Percentiles rank a stretch among this genome's conserved stretches.
Evolutionary conservation across 2,113 vertebrate species (phyloP).

Genomic region (Ammospiza caudacuta): DNA sequence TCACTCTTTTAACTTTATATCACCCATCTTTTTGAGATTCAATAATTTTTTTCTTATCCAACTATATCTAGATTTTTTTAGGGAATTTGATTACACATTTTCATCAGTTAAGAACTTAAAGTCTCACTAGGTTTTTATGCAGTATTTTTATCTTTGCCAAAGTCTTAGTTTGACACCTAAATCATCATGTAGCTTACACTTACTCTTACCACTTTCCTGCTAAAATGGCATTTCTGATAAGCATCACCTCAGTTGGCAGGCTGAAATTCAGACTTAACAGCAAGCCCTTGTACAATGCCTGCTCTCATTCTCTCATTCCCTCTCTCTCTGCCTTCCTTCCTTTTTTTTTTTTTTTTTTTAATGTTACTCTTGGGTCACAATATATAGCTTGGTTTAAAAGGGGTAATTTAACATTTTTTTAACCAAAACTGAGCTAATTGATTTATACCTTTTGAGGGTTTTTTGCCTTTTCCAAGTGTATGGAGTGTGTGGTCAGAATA

Average conservation of each 20-base stretch:
- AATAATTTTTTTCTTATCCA: background rate
- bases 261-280: conserved; percentile 52
- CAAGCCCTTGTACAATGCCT: background rate
- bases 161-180: conserved; percentile 52
- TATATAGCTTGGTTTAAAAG: background rate
- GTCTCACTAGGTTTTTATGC: conserved; percentile 34
- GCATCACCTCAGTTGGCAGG: conserved; percentile 47
- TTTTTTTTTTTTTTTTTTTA: background rate
- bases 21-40: background rate
- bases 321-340: background rate
- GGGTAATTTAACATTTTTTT: background rate
- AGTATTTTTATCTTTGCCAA: conserved; percentile 47
- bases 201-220: conserved; percentile 44
- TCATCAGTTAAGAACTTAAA: background rate
- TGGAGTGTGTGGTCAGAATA: background rate
- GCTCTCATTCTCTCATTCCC: background rate
- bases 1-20: background rate
- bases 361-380: background rate
- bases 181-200: conserved; percentile 40
- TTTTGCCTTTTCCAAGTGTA: background rate
- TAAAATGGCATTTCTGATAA: conserved; percentile 58
- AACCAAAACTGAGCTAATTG: background rate
- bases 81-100: conserved; percentile 29
- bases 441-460: background rate
- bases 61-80: conserved; percentile 10